These are phyloP conservation scores for Teleogryllus oceanicus DNA, from an alignment of 2,888 invertebrate genomes.

Conservation along the genomic window DNA sequence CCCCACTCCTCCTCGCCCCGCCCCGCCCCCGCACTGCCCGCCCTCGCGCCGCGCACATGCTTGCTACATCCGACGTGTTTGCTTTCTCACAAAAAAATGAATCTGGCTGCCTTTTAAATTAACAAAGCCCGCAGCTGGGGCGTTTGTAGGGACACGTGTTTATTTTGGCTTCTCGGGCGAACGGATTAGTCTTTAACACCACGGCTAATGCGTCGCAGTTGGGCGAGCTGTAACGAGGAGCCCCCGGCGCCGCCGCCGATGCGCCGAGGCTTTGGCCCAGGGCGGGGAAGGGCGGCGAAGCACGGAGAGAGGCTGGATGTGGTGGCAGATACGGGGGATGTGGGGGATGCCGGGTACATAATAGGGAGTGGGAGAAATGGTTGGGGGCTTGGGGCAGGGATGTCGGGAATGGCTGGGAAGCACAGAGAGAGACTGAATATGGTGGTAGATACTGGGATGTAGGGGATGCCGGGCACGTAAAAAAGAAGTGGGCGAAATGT, in stretches of 20 bases:
- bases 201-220: not conserved
- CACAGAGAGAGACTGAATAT: too few relatives aligned
- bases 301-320: too few relatives aligned
- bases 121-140: conserved; percentile 1
- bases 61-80: not conserved
- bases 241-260: not conserved
- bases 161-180: conserved; percentile 7
- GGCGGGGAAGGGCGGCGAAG: too few relatives aligned
- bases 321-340: too few relatives aligned
- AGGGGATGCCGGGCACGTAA: too few relatives aligned
- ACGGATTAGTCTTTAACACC: conserved; percentile 9
- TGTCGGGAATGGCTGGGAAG: too few relatives aligned
- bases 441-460: too few relatives aligned
- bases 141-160: not conserved
- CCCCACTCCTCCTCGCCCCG: not conserved
- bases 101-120: not conserved
- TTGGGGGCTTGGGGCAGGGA: too few relatives aligned
- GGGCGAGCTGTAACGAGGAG: not conserved
- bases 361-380: too few relatives aligned
- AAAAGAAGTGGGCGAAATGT: too few relatives aligned
- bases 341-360: too few relatives aligned
- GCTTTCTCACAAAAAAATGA: not conserved
- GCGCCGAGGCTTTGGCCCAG: too few relatives aligned
- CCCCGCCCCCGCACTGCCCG: not conserved
- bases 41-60: not conserved